Percentiles rank a stretch among this genome's conserved stretches.
These are phyloP conservation scores for Planococcus citri DNA, from an alignment of 1,140 invertebrate genomes.

Conservation along the genomic window DNA sequence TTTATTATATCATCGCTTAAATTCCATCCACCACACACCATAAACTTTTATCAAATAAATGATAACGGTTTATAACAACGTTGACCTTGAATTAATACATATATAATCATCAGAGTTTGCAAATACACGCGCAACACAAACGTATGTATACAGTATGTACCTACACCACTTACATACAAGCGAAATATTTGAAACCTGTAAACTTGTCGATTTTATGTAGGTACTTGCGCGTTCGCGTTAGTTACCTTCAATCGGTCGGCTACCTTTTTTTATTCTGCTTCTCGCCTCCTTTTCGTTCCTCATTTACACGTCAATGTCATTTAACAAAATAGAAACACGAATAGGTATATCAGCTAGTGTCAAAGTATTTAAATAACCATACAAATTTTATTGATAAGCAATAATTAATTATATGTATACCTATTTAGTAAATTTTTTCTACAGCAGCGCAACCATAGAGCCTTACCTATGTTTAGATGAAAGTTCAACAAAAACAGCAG, in stretches of 20 bases:
- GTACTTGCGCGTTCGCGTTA: too few relatives aligned
- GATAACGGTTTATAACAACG: slow-evolving; percentile 3
- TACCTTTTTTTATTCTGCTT: not conserved
- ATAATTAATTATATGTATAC: too few relatives aligned
- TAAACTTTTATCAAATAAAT: not conserved
- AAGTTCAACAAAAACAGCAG: too few relatives aligned
- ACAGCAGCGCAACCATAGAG: too few relatives aligned
- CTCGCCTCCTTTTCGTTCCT: not conserved
- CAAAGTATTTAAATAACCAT: too few relatives aligned
- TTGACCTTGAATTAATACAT: not conserved
- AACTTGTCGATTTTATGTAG: not conserved
- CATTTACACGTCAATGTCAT: not conserved
- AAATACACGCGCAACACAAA: not conserved
- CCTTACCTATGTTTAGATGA: too few relatives aligned
- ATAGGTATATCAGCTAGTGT: not conserved
- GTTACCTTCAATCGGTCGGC: not conserved
- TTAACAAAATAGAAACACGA: not conserved
- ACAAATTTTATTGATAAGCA: too few relatives aligned
- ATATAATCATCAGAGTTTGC: not conserved
- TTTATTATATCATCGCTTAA: not conserved
- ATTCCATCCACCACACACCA: not conserved
- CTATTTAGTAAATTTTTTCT: too few relatives aligned
- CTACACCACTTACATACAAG: too few relatives aligned
- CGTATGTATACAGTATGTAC: too few relatives aligned
- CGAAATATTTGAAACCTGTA: too few relatives aligned